phyloP scores from a whole-genome alignment of 2,113 vertebrate genomes.

The Syngnathus scovelli region DNA sequence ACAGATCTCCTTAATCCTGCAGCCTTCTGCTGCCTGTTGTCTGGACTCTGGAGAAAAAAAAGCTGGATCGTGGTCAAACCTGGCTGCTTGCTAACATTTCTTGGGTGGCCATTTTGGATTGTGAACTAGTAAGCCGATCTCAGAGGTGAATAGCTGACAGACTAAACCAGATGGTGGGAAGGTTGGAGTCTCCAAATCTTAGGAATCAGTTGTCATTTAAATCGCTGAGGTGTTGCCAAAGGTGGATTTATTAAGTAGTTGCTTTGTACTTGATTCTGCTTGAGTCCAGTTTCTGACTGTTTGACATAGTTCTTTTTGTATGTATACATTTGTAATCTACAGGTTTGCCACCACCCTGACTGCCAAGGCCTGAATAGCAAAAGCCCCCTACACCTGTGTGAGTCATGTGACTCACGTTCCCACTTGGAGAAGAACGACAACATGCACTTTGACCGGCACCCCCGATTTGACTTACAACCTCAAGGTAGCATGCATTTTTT shows the following conservation, averaged over 20 bases:
- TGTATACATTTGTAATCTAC: slow-evolving; percentile 20
- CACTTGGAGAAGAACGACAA: slow-evolving; percentile 71
- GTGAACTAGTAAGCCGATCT: slow-evolving; percentile 27
- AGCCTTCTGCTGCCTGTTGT: slow-evolving; percentile 56
- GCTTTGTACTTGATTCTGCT: slow-evolving; percentile 4
- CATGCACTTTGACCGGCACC: slow-evolving; percentile 85
- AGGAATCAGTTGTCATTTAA: slow-evolving; percentile 35
- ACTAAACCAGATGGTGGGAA: slow-evolving; percentile 41
- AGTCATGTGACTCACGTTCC: slow-evolving; percentile 81
- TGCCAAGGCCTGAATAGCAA: slow-evolving; percentile 80
- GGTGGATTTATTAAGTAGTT: neutral
- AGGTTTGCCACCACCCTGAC: slow-evolving; percentile 89
- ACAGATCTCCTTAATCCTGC: slow-evolving; percentile 54
- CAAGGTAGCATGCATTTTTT: slow-evolving; percentile 70
- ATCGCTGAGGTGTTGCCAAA: neutral
- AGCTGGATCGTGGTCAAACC: slow-evolving; percentile 31
- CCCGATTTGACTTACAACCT: slow-evolving; percentile 82
- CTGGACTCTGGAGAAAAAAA: slow-evolving; percentile 1
- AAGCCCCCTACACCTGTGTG: slow-evolving; percentile 81
- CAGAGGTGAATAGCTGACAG: slow-evolving; percentile 19
- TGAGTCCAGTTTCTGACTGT: slow-evolving; percentile 7
- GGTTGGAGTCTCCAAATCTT: slow-evolving; percentile 37
- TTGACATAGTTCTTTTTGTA: slow-evolving; percentile 6
- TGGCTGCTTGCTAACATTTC: slow-evolving; percentile 9
- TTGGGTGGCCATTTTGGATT: neutral